Evolutionary conservation across 2,113 vertebrate species (phyloP), one percentile per base, ranked within the genome.

Genomic region (Otolemur garnettii): DNA sequence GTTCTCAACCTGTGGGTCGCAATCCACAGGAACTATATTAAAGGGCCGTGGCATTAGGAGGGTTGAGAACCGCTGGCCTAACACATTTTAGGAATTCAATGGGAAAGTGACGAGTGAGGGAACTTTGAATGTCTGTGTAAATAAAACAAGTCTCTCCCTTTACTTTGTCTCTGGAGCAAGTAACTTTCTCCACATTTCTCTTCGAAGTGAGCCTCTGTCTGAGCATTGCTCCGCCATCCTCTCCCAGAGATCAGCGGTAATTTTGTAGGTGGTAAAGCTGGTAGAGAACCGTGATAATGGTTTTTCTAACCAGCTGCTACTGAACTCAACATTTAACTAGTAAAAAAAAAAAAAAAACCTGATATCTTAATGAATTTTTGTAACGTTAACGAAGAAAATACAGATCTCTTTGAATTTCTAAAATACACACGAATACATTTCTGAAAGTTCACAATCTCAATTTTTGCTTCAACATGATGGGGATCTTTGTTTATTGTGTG

Each of bases 171-270:
- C 53, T 90, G 79, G 4, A 50, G 19, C 38, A 55, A 28, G 28
- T 5, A 9, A n/a, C 81, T 92, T 72, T 78, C 17, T 92, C 30
- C 30, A 72, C 11, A 1, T 42, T 81, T 88, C 55, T 75, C 82
- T 94, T 82, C 92, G 93, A 92, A 60, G 93, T 30, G 8, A 94
- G 22, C 45, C 50, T 69, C 38, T 69, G 64, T 18, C 30, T 35
- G 19, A 95, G 53, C 4, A 2, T 42, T 15, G 88, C 33, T 75
- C 62, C 83, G 35, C 22, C 35, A 26, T 21, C 17, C 14, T 19
- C 62, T 92, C 35, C 8, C 14, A 17, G 42, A 81, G 35, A 57
- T 30, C 42, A 15, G 26, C 19, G 62, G 42, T 93, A 55, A 85
- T 9, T 35, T 45, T 17, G 64, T 14, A 93, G 38, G 17, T 38